Evolutionary conservation across 2,113 vertebrate genomes (phyloP).

Genomic region (Psammodynastes pulverulentus): DNA sequence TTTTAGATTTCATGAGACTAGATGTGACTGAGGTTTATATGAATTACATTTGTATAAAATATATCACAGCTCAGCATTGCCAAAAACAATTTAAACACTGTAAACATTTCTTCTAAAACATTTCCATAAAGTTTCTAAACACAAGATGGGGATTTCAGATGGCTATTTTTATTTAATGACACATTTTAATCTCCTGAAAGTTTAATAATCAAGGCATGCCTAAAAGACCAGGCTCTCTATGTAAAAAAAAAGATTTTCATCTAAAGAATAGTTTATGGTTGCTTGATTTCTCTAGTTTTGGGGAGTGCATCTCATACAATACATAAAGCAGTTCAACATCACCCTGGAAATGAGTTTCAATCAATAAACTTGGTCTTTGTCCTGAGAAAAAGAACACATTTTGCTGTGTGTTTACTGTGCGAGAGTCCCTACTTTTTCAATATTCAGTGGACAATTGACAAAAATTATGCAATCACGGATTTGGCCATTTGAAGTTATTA

Average conservation of each 20-base stretch:
- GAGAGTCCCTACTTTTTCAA: background rate
- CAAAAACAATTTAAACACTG: constrained; percentile 64
- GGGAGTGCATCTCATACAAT: background rate
- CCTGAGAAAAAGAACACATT: background rate
- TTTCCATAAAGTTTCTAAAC: constrained; percentile 62
- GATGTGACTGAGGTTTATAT: constrained; percentile 41
- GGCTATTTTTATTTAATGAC: constrained; percentile 19
- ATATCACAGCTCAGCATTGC: constrained; percentile 50
- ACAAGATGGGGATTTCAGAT: constrained; percentile 47
- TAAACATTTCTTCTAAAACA: constrained; percentile 68
- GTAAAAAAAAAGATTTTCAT: background rate
- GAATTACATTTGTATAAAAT: constrained; percentile 66
- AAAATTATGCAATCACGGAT: background rate
- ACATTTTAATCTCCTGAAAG: constrained; percentile 1
- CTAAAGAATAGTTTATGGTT: background rate
- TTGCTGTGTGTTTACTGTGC: background rate
- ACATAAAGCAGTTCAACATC: background rate
- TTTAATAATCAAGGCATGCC: background rate
- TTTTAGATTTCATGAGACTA: constrained; percentile 53
- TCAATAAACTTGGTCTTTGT: background rate
- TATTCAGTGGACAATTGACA: background rate
- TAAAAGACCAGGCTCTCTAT: background rate
- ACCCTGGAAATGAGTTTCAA: background rate
- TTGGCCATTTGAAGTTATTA: background rate
- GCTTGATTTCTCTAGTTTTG: background rate